Percentiles rank a stretch among this genome's conserved stretches.
Evolutionary conservation across 2,113 vertebrate species (phyloP).

Genomic region (Cynocephalus volans): DNA sequence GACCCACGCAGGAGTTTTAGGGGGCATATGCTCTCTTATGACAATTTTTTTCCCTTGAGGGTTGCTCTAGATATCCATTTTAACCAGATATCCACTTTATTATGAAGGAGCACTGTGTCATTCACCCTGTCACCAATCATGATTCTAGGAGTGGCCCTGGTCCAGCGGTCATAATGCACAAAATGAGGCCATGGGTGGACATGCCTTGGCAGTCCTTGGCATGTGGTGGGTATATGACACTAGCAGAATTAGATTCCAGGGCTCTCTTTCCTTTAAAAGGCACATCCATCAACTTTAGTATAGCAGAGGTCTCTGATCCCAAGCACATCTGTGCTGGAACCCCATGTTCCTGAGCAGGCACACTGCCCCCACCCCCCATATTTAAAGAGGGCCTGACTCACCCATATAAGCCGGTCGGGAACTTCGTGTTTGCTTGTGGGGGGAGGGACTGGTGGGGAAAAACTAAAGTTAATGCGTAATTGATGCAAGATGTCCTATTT

Average conservation of each 20-base stretch:
- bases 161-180: not conserved
- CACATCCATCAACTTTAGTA: not conserved
- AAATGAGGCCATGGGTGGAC: not conserved
- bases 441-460: not conserved
- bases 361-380: not conserved
- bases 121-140: not conserved
- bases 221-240: accelerated
- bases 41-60: not conserved
- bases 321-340: not conserved
- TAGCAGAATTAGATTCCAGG: not conserved
- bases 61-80: not conserved
- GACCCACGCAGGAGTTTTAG: too few species aligned
- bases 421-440: not conserved
- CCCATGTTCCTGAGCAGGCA: not conserved
- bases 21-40: accelerated
- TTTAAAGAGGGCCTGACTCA: not conserved
- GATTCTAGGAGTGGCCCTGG: not conserved
- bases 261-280: not conserved
- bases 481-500: conserved; percentile 15
- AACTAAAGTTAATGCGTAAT: conserved; percentile 7
- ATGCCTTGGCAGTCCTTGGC: not conserved
- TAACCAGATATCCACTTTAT: not conserved
- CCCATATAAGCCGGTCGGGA: not conserved
- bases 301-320: not conserved
- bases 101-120: not conserved